These are phyloP conservation scores for Zootoca vivipara DNA, from an alignment of 2,113 vertebrate genomes.

Conservation along the genomic window DNA sequence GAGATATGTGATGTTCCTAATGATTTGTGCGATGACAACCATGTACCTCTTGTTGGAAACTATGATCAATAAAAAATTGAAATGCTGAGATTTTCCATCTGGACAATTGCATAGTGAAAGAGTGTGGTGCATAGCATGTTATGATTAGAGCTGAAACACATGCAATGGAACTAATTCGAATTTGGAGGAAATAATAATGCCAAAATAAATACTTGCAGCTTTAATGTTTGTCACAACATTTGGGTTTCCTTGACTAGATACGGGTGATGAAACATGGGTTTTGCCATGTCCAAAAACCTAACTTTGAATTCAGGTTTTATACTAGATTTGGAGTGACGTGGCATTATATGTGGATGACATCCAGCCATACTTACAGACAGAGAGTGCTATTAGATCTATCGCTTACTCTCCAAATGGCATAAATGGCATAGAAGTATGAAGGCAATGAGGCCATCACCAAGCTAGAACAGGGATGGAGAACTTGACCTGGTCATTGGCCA, in stretches of 20 bases:
- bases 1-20: not conserved
- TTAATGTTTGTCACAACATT: conserved; percentile 6
- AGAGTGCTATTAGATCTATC: not conserved
- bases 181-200: not conserved
- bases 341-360: not conserved
- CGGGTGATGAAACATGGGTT: not conserved
- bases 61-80: accelerated
- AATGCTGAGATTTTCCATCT: not conserved
- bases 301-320: not conserved
- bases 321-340: not conserved
- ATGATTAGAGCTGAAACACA: not conserved
- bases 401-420: not conserved
- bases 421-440: not conserved
- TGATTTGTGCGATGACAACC: not conserved
- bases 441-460: no score
- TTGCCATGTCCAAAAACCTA: not conserved
- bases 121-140: not conserved
- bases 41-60: conserved; percentile 1
- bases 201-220: not conserved
- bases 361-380: not conserved
- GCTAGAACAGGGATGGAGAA: no score
- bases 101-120: not conserved
- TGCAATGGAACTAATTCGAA: not conserved
- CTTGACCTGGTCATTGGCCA: no score
- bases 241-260: not conserved